A percentile compares a stretch with the other conserved stretches of the same genome.
These are phyloP conservation scores for Siderastrea radians DNA, from an alignment of 92 coral and sea anemone genomes.

Conservation along the genomic window DNA sequence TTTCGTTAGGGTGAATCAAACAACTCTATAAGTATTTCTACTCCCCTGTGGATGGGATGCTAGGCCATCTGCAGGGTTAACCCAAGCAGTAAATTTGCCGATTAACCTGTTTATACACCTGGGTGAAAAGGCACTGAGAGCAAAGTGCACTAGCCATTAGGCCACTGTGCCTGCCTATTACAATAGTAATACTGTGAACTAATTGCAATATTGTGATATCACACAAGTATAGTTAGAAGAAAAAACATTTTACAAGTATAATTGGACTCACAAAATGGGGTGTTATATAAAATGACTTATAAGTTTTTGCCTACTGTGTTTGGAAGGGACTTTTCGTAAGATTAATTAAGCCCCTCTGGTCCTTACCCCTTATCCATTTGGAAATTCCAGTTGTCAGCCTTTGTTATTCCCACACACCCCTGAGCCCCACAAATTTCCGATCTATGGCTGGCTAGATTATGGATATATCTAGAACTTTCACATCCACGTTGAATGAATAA, in stretches of 20 bases:
- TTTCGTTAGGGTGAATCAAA: neutral
- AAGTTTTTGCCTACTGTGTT: neutral
- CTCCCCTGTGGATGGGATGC: conserved; percentile 21
- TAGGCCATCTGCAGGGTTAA: conserved; percentile 1
- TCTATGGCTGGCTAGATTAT: conserved; percentile 18
- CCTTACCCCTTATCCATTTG: conserved; percentile 4
- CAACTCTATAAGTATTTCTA: conserved; percentile 3
- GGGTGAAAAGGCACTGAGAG: conserved; percentile 4
- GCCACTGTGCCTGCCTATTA: neutral
- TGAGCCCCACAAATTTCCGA: neutral
- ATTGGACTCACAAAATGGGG: neutral
- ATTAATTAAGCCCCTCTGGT: neutral
- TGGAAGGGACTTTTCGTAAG: neutral
- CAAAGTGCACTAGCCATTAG: neutral
- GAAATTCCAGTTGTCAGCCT: conserved; percentile 5
- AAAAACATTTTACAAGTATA: neutral
- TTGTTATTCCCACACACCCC: conserved; percentile 14
- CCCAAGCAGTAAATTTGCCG: neutral
- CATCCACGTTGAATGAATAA: conserved; percentile 24
- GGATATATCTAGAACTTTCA: neutral
- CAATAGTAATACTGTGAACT: neutral
- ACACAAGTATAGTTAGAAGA: neutral
- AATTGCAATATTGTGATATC: neutral
- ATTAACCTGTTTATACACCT: neutral
- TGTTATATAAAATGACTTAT: neutral